phyloP scores from a whole-genome alignment of 2,797 vertebrate species.

The Menidia menidia region DNA sequence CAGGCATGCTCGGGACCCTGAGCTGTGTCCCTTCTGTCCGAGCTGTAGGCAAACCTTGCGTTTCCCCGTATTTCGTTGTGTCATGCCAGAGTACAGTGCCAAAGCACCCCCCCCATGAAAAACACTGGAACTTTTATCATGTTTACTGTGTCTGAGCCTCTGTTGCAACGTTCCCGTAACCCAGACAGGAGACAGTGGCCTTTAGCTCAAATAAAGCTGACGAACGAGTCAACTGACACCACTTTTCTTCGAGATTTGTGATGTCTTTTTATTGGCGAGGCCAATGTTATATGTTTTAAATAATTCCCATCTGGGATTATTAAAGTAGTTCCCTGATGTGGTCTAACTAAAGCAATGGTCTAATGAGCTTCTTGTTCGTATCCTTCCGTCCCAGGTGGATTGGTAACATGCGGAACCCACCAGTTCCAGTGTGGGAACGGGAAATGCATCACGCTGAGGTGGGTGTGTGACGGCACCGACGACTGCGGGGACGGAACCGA shows the following conservation, averaged over 20 bases:
- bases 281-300: no score
- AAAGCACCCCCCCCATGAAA: not conserved
- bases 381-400: constrained; percentile 59
- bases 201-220: not conserved
- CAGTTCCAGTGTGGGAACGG: constrained; percentile 86
- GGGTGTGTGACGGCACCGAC: constrained; percentile 86
- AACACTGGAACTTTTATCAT: not conserved
- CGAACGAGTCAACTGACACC: no score
- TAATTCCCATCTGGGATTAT: no score
- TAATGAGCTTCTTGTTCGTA: no score
- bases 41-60: not conserved
- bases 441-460: constrained; percentile 82
- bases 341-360: no score
- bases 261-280: no score
- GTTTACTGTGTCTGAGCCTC: not conserved
- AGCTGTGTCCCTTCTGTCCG: no score
- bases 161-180: not conserved
- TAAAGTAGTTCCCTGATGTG: no score
- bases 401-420: constrained; percentile 63
- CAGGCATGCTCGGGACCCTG: no score
- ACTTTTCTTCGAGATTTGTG: no score
- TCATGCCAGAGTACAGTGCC: not conserved
- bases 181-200: not conserved
- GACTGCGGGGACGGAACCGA: constrained; percentile 89
- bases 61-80: not conserved